Evolutionary conservation across 2,888 invertebrate genomes (phyloP), one percentile per base, ranked within the genome.

Genomic region (Nymphalis polychloros): DNA sequence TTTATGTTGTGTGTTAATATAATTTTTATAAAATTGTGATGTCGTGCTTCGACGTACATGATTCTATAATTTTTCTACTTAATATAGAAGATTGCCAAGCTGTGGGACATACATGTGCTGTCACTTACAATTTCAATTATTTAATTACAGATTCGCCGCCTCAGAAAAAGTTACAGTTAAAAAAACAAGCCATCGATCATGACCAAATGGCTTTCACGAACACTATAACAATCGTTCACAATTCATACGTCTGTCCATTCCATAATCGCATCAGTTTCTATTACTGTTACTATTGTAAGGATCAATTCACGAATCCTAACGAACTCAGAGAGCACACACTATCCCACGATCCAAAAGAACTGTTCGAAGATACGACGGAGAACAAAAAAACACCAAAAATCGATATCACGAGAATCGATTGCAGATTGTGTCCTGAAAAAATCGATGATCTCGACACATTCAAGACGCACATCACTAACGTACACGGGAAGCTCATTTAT

Each of bases 271-370:
- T 89, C 35, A 90, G 89, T 64, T 88, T 88, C 62, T 91, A 90
- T 67, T 92, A 91, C 49, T 92, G 92, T 62, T 89, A 84, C 27
- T 92, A 92, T 49, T 92, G 92, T 70, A 80, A 85, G 20, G 89
- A 89, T 17, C 90, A 90, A 17, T 92, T 90, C 75, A 89, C 88
- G 0, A 88, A 90, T 49, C 90, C 92, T 0, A 80, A 73, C 0
- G 91, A 92, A 67, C 66, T 92, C 0, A 73, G 91, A 10, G 86
- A 86, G 2, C 92, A 92, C 63, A 92, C 92, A 0, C 53, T 84
- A 0, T 77, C 83, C 0, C 92, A 92, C 72, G 79, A 89, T n/a
- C 90, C 91, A 0, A 79, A 78, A 10, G 75, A 79, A 47, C 65
- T 80, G 4, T 89, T 89, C 70, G 83, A 86, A 61, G 79, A 76